A percentile compares a stretch with the other conserved stretches of the same genome.
These are phyloP conservation scores for Tyto alba DNA, from an alignment of 2,113 vertebrate genomes.

Conservation along the genomic window DNA sequence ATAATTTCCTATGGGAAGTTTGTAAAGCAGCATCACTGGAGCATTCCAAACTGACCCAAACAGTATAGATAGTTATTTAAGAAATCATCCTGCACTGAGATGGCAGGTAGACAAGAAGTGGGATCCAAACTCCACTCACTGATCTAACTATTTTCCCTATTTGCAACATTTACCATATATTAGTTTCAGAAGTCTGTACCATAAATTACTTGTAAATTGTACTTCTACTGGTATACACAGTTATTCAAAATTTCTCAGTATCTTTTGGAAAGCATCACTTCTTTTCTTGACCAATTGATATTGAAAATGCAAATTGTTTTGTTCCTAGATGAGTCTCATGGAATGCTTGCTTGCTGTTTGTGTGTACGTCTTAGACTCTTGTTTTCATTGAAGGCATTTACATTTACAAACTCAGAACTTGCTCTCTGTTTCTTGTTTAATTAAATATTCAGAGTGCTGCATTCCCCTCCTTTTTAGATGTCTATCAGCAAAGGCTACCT, in stretches of 20 bases:
- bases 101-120: background rate
- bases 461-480: background rate
- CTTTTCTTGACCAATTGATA: background rate
- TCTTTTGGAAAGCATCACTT: background rate
- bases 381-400: background rate
- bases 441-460: background rate
- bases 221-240: background rate
- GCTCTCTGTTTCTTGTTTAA: background rate
- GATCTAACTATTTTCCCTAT: background rate
- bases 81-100: background rate
- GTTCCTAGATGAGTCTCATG: background rate
- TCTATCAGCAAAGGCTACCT: background rate
- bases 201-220: background rate
- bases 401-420: background rate
- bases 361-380: background rate
- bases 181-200: background rate
- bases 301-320: background rate
- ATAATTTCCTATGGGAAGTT: rapidly evolving
- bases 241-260: background rate
- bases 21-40: background rate
- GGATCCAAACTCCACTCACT: background rate
- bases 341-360: background rate
- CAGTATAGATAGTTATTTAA: background rate
- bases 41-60: background rate
- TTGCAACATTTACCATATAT: background rate